These are phyloP conservation scores for Hoplodrina blanda DNA, from an alignment of 2,888 invertebrate genomes.

Conservation along the genomic window DNA sequence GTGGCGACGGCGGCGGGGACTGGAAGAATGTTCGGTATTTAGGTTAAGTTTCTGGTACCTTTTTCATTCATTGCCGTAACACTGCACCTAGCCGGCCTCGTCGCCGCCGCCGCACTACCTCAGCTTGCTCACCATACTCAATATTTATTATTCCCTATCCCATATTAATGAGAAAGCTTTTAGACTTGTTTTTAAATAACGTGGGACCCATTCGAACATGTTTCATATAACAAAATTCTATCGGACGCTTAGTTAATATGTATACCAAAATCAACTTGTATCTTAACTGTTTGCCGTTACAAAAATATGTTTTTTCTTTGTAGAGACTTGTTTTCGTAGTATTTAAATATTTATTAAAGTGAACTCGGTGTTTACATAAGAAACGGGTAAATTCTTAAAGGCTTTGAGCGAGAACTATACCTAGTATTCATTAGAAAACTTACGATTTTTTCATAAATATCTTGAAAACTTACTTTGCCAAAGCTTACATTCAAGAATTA, in stretches of 20 bases:
- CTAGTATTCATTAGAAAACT: slow-evolving; percentile 34
- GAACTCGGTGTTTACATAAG: slow-evolving; percentile 43
- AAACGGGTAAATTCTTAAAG: slow-evolving; percentile 47
- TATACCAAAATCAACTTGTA: slow-evolving; percentile 69
- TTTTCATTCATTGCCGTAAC: slow-evolving; percentile 89
- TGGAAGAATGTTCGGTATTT: slow-evolving; percentile 89
- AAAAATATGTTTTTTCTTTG: slow-evolving; percentile 54
- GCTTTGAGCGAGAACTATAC: slow-evolving; percentile 23
- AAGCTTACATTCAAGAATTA: too few relatives aligned
- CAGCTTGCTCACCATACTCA: slow-evolving; percentile 70
- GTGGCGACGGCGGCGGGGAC: slow-evolving; percentile 82
- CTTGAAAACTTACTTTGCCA: slow-evolving; percentile 5
- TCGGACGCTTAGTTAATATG: slow-evolving; percentile 62
- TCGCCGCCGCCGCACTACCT: slow-evolving; percentile 59
- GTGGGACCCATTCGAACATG: slow-evolving; percentile 46
- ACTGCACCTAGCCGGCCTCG: slow-evolving; percentile 82
- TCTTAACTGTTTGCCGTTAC: slow-evolving; percentile 63
- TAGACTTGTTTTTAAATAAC: slow-evolving; percentile 73
- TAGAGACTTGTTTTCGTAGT: slow-evolving; percentile 62
- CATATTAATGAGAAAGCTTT: slow-evolving; percentile 78
- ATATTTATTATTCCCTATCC: slow-evolving; percentile 78
- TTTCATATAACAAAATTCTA: slow-evolving; percentile 64
- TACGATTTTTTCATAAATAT: slow-evolving; percentile 29
- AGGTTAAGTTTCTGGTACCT: slow-evolving; percentile 89
- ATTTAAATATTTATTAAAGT: slow-evolving; percentile 62